Base-by-base conservation (phyloP, 1,140 invertebrate genomes). In the Cydia strobilella region DNA sequence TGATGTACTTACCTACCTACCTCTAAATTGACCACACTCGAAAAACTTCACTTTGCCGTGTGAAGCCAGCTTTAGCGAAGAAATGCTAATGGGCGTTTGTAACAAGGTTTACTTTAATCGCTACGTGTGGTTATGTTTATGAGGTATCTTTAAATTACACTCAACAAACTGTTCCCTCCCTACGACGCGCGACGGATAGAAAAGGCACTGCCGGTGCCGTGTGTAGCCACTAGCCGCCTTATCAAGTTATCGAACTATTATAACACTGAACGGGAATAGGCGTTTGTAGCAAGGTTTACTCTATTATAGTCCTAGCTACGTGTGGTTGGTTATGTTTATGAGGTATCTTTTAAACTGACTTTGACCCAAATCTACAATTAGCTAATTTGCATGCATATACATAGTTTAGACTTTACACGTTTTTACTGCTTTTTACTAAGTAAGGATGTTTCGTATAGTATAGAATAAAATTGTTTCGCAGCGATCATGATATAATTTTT, bases 291-390 rank as follows among this genome's bases (percentile, higher is more conserved):
- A 51, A 51, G 48, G 48, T 51, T 51, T 51, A 51, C 48, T 51
- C n/a, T 51, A n/a, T n/a, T n/a, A n/a, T n/a, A 51, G 48, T 5
- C 48, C n/a, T n/a, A n/a, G 48, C 48, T 48, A 51, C 13, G 48
- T 51, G 15, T 0, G 48, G 48, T 51, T 51, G 18, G 54, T 59
- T 23, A 23, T 23, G 54, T 59, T 20, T 59, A 59, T 59, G 54
- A 23, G 5, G 20, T 59, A 59, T 59, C 54, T 59, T 59, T 59
- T 59, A 59, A 59, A 59, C 54, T 23, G 54, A 59, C 54, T 59
- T 59, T 59, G 54, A 59, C 54, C 54, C 20, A 59, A 59, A 18
- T 59, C 54, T 59, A 23, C 54, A n/a, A 59, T 59, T 23, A 23
- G 18, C 54, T 59, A 59, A 23, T 23, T 51, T 51, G 20, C 54